These are phyloP conservation scores for Athalia rosae DNA, from an alignment of 2,888 invertebrate genomes.

Conservation along the genomic window DNA sequence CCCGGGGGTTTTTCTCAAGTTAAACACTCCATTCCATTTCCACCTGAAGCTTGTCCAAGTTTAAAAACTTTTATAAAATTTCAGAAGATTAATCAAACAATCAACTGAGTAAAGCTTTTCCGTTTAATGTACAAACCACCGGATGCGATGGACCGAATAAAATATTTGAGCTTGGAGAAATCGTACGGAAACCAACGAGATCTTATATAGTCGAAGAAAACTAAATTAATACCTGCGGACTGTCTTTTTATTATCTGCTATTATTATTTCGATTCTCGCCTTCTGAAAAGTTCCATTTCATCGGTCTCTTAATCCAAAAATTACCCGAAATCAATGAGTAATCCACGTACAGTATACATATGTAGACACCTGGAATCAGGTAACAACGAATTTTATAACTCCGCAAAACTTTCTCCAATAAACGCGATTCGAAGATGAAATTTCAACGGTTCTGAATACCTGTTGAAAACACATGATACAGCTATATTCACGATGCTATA, in stretches of 20 bases:
- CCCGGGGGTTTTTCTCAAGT: conserved; percentile 12
- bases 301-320: background rate
- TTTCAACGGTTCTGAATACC: too few relatives aligned
- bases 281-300: too few relatives aligned
- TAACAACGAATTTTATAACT: too few relatives aligned
- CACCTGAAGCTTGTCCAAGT: conserved; percentile 19
- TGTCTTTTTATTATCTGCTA: background rate
- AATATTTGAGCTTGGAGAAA: background rate
- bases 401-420: too few relatives aligned
- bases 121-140: background rate
- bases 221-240: background rate
- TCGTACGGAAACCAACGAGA: background rate
- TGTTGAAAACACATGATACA: too few relatives aligned
- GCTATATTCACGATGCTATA: too few relatives aligned
- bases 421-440: background rate
- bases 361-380: too few relatives aligned
- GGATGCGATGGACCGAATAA: background rate
- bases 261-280: too few relatives aligned
- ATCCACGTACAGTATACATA: too few relatives aligned
- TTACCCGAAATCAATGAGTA: background rate
- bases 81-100: conserved; percentile 35
- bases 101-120: conserved; percentile 12
- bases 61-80: conserved; percentile 24
- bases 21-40: conserved; percentile 21
- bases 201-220: background rate